phyloP scores from a whole-genome alignment of 2,888 invertebrate species.

The Eupithecia exiguata region DNA sequence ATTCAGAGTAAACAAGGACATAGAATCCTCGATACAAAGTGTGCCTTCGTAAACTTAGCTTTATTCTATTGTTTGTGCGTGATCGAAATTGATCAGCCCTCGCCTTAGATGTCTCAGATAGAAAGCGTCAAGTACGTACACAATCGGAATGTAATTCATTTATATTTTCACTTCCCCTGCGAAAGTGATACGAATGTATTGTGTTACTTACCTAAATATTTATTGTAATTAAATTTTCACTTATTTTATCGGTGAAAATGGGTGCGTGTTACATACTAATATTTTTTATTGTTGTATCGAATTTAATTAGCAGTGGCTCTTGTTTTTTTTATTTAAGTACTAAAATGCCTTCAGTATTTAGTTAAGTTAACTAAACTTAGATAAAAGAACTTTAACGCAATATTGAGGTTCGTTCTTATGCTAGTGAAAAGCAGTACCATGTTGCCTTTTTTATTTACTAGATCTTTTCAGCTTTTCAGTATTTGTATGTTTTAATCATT shows the following conservation, averaged over 20 bases:
- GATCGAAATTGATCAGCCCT: slow-evolving; percentile 41
- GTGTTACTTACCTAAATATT: slow-evolving; percentile 35
- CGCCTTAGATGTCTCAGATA: slow-evolving; percentile 36
- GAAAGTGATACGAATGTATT: slow-evolving; percentile 39
- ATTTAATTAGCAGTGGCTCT: background rate
- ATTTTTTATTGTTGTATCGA: background rate
- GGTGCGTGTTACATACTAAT: slow-evolving; percentile 10
- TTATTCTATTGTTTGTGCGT: slow-evolving; percentile 36
- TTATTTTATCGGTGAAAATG: slow-evolving; percentile 24
- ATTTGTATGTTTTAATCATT: background rate
- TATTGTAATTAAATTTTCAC: slow-evolving; percentile 37
- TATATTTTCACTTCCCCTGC: slow-evolving; percentile 37
- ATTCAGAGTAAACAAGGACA: background rate
- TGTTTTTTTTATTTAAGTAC: background rate
- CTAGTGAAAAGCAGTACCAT: background rate
- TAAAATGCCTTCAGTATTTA: background rate
- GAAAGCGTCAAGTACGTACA: slow-evolving; percentile 38
- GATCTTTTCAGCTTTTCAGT: background rate
- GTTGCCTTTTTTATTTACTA: background rate
- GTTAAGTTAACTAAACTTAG: background rate
- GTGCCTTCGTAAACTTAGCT: slow-evolving; percentile 18
- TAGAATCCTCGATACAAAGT: slow-evolving; percentile 8
- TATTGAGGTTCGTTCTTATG: background rate
- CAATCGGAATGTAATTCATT: slow-evolving; percentile 33
- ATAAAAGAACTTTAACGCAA: background rate